These are phyloP conservation scores for Solen grandis DNA, from an alignment of 1,140 invertebrate species.

Conservation along the genomic window DNA sequence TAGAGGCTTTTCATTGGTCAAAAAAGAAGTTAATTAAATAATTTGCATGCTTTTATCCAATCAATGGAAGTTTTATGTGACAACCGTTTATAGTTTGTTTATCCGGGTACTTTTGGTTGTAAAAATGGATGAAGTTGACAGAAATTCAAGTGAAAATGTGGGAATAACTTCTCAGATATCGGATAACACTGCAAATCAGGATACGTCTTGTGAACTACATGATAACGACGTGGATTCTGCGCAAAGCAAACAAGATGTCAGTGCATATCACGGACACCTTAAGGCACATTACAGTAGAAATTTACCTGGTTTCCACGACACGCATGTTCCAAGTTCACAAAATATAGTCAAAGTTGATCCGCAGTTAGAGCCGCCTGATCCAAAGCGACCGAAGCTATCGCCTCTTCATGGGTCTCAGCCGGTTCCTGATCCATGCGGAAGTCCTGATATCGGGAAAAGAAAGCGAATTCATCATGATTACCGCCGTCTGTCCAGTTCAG, in stretches of 20 bases:
- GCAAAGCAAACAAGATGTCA: constrained; percentile 63
- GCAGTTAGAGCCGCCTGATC: constrained; percentile 52
- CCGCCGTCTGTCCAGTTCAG: constrained; percentile 76
- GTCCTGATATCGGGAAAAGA: constrained; percentile 71
- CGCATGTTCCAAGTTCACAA: constrained; percentile 20
- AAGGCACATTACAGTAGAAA: constrained; percentile 76
- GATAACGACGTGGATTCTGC: constrained; percentile 34
- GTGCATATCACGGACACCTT: constrained; percentile 65
- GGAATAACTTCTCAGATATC: constrained; percentile 4
- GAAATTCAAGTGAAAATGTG: constrained; percentile 5
- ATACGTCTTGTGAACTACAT: not conserved
- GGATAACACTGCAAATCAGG: not conserved
- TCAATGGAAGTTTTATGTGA: not conserved
- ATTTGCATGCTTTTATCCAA: constrained; percentile 17
- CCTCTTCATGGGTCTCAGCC: constrained; percentile 40
- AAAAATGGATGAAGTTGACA: constrained; percentile 53
- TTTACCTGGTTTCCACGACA: constrained; percentile 76
- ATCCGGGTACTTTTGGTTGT: constrained; percentile 46
- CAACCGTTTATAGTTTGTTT: not conserved
- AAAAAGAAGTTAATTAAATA: too few relatives aligned
- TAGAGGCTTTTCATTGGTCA: too few relatives aligned
- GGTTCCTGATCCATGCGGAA: constrained; percentile 62
- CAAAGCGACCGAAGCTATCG: constrained; percentile 65
- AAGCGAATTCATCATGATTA: constrained; percentile 76
- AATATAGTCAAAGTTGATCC: constrained; percentile 27